Evolutionary conservation across 2,888 invertebrate genomes (phyloP).

Genomic region (Tetragonula carbonaria): DNA sequence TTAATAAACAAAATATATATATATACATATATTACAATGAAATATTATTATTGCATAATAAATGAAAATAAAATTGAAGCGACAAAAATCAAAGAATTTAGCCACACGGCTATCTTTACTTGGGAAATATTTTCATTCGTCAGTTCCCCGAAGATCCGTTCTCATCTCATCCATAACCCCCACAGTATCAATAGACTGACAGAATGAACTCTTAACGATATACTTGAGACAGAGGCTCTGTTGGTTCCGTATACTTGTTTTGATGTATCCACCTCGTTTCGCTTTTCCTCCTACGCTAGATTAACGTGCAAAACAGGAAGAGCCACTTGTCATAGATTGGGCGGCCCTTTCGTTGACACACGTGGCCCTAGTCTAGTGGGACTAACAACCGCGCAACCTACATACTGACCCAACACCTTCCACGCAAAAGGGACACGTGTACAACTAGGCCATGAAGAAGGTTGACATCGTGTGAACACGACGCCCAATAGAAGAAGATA

Average conservation of each 20-base stretch:
- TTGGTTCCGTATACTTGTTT: slow-evolving; percentile 25
- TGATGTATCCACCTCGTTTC: slow-evolving; percentile 12
- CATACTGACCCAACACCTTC: slow-evolving; percentile 54
- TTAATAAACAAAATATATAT: too few species aligned
- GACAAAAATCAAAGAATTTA: neutral
- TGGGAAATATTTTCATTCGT: neutral
- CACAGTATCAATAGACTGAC: neutral
- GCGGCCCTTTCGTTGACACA: slow-evolving; percentile 66
- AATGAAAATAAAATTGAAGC: neutral
- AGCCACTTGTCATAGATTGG: slow-evolving; percentile 80
- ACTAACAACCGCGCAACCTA: slow-evolving; percentile 57
- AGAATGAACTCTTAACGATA: neutral
- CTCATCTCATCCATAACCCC: neutral
- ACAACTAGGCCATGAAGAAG: slow-evolving; percentile 29
- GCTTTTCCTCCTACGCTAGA: slow-evolving; percentile 45
- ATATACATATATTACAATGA: too few species aligned
- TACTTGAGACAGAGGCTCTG: neutral
- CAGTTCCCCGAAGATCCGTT: neutral
- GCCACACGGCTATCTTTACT: neutral
- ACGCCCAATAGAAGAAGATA: slow-evolving; percentile 42
- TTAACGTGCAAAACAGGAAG: slow-evolving; percentile 78
- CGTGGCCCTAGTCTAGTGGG: slow-evolving; percentile 49
- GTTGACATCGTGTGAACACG: slow-evolving; percentile 47
- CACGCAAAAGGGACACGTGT: slow-evolving; percentile 51
- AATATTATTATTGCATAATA: too few species aligned